Evolutionary conservation across 92 coral and sea anemone species (phyloP).

Genomic region (Palythoa grandiflora): DNA sequence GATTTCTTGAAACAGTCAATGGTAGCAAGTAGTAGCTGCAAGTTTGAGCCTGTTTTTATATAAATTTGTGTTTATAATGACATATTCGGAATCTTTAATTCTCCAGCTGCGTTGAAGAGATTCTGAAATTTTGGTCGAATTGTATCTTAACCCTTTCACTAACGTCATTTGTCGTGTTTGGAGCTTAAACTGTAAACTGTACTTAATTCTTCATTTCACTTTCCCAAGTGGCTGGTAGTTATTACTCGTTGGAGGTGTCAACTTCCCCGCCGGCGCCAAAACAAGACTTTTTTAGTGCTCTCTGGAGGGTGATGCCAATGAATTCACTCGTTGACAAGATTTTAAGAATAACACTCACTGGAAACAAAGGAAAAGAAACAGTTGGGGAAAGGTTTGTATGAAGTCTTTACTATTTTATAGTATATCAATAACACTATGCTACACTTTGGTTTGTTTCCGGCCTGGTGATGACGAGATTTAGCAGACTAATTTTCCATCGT

Average conservation of each 20-base stretch:
- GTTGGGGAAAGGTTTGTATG: constrained; percentile 7
- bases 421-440: not conserved
- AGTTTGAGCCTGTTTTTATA: too few species aligned
- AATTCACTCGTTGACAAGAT: constrained; percentile 6
- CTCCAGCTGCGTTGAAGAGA: too few species aligned
- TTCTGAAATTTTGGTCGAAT: too few species aligned
- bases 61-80: too few species aligned
- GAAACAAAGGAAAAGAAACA: constrained; percentile 16
- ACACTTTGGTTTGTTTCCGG: not conserved
- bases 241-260: constrained; percentile 24
- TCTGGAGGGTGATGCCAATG: constrained; percentile 16
- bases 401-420: not conserved
- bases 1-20: too few species aligned
- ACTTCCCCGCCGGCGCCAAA: not conserved
- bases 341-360: constrained; percentile 7
- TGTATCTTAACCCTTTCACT: too few species aligned
- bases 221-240: constrained; percentile 23
- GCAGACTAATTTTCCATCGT: too few species aligned
- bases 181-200: not conserved
- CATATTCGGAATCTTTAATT: too few species aligned
- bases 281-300: not conserved
- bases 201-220: not conserved
- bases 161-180: too few species aligned
- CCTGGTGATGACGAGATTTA: not conserved
- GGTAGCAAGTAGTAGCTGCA: too few species aligned